Conservation (phyloP, 2,113 vertebrate genomes). For the Eublepharis macularius region DNA sequence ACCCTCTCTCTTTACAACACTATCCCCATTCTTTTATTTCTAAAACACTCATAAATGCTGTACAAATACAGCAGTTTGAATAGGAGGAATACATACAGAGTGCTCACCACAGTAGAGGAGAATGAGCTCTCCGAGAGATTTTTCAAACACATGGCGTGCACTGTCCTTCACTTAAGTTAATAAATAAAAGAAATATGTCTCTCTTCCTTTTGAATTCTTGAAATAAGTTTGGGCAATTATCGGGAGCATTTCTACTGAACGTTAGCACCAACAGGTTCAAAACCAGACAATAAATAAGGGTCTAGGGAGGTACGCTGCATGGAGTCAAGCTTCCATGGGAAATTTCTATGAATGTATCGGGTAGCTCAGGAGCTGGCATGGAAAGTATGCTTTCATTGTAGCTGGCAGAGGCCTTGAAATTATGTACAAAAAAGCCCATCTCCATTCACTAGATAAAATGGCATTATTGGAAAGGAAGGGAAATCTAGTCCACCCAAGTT, state of each 20-base stretch:
- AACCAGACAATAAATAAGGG: slow-evolving; percentile 62
- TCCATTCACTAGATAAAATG: slow-evolving; percentile 4
- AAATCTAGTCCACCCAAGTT: background rate
- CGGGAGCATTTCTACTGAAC: slow-evolving; percentile 37
- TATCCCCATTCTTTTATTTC: slow-evolving; percentile 69
- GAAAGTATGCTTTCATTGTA: slow-evolving; percentile 34
- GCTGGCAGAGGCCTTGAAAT: slow-evolving; percentile 20
- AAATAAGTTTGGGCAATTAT: slow-evolving; percentile 71
- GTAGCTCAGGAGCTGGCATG: slow-evolving; percentile 28
- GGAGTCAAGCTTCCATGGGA: slow-evolving; percentile 52
- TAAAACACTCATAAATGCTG: slow-evolving; percentile 74
- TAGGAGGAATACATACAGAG: slow-evolving; percentile 63
- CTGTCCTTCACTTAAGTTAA: slow-evolving; percentile 72
- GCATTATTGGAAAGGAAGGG: background rate
- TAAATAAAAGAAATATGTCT: slow-evolving; percentile 71
- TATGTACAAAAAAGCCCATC: background rate
- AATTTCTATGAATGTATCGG: slow-evolving; percentile 40
- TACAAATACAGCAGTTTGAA: slow-evolving; percentile 70
- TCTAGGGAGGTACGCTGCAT: slow-evolving; percentile 25
- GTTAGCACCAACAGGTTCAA: slow-evolving; percentile 62
- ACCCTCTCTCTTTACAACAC: slow-evolving; percentile 70
- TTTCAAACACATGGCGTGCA: slow-evolving; percentile 50
- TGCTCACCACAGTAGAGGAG: slow-evolving; percentile 57
- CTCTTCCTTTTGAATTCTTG: slow-evolving; percentile 69
- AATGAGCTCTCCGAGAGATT: slow-evolving; percentile 58